Conservation (phyloP, 2,888 invertebrate species). For the Hedychridium roseum region DNA sequence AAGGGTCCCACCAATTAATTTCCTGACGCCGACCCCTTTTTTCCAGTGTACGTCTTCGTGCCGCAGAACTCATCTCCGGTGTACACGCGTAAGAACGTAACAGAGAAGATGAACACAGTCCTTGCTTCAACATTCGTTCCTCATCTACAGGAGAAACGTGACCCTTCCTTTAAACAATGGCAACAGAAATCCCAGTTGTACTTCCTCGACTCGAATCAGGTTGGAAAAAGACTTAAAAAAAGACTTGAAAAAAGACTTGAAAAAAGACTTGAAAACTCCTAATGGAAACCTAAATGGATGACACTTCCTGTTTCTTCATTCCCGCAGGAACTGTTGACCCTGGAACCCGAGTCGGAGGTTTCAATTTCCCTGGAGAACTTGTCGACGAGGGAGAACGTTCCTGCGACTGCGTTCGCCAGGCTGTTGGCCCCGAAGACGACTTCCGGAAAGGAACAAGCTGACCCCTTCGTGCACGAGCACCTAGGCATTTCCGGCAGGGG, state of each 20-base stretch:
- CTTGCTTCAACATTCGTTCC: constrained; percentile 69
- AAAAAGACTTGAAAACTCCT: no score
- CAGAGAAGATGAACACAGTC: constrained; percentile 61
- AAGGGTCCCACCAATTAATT: no score
- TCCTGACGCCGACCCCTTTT: no score
- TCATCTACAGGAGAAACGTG: constrained; percentile 60
- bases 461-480: constrained; percentile 53
- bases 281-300: no score
- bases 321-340: constrained; percentile 65
- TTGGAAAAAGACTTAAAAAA: no score
- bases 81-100: constrained; percentile 66
- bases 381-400: constrained; percentile 52
- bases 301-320: constrained; percentile 7
- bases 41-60: constrained; percentile 72
- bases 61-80: constrained; percentile 68
- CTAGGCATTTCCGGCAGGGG: constrained; percentile 61
- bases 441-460: constrained; percentile 41
- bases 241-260: no score
- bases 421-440: constrained; percentile 61
- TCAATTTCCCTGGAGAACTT: constrained; percentile 58
- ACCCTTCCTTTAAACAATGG: constrained; percentile 63
- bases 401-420: constrained; percentile 65
- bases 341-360: constrained; percentile 63
- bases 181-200: constrained; percentile 70
- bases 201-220: constrained; percentile 71